Conservation (phyloP, 2,113 vertebrate genomes). For the Phylloscopus trochilus region DNA sequence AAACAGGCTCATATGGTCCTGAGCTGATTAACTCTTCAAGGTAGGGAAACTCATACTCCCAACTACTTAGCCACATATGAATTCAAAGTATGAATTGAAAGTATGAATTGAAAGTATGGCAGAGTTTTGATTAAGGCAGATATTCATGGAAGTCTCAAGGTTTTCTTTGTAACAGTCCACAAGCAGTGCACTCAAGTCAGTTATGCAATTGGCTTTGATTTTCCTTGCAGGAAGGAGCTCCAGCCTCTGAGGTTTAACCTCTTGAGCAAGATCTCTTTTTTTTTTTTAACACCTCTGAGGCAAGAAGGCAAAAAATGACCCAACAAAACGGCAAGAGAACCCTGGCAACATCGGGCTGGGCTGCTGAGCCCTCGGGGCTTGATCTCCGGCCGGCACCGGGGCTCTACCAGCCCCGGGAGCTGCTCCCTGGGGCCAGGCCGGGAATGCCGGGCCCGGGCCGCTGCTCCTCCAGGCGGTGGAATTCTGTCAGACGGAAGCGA, state of each 20-base stretch:
- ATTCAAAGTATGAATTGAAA: neutral
- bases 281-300: neutral
- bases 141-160: neutral
- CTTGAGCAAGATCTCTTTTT: neutral
- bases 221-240: neutral
- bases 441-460: neutral
- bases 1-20: no score
- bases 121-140: slow-evolving; percentile 32
- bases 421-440: neutral
- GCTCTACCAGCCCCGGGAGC: neutral
- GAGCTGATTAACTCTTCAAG: neutral
- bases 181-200: neutral
- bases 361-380: neutral
- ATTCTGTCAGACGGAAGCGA: slow-evolving; percentile 85
- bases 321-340: neutral
- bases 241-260: neutral
- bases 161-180: neutral
- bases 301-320: neutral
- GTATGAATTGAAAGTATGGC: neutral
- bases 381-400: neutral
- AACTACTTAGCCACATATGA: neutral
- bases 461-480: slow-evolving; percentile 71
- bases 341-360: accelerated
- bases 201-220: neutral
- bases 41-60: neutral